Conservation (phyloP, 2,888 invertebrate genomes). For the Rotaria socialis region DNA sequence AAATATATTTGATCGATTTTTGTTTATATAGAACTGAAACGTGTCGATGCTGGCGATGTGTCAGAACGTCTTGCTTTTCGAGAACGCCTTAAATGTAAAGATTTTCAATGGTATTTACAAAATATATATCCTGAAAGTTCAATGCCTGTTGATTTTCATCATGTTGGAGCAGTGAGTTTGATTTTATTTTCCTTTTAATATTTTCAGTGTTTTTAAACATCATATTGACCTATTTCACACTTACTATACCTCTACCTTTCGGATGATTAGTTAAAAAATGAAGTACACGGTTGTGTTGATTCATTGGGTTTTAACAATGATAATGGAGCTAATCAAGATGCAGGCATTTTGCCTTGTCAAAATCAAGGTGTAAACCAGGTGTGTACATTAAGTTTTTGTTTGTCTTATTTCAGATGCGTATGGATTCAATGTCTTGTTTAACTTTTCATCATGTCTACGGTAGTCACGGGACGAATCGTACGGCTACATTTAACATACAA, state of each 20-base stretch:
- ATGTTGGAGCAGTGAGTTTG: slow-evolving; percentile 72
- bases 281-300: not conserved
- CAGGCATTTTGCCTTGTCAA: slow-evolving; percentile 19
- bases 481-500: not conserved
- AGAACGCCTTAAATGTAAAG: slow-evolving; percentile 82
- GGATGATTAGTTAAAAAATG: slow-evolving; percentile 2
- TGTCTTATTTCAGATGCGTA: not conserved
- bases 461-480: not conserved
- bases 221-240: not conserved
- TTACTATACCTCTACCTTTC: not conserved
- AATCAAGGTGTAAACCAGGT: not conserved
- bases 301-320: not conserved
- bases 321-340: slow-evolving; percentile 3
- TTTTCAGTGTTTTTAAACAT: not conserved
- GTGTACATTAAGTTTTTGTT: not conserved
- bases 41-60: slow-evolving; percentile 70
- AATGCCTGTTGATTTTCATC: slow-evolving; percentile 91
- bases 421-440: not conserved
- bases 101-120: slow-evolving; percentile 94
- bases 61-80: slow-evolving; percentile 73
- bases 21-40: slow-evolving; percentile 27
- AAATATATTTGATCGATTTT: not conserved
- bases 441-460: not conserved
- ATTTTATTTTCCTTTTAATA: not conserved
- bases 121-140: slow-evolving; percentile 96